These are phyloP conservation scores for Bujurquina vittata DNA, from an alignment of 2,113 vertebrate genomes.

Conservation along the genomic window DNA sequence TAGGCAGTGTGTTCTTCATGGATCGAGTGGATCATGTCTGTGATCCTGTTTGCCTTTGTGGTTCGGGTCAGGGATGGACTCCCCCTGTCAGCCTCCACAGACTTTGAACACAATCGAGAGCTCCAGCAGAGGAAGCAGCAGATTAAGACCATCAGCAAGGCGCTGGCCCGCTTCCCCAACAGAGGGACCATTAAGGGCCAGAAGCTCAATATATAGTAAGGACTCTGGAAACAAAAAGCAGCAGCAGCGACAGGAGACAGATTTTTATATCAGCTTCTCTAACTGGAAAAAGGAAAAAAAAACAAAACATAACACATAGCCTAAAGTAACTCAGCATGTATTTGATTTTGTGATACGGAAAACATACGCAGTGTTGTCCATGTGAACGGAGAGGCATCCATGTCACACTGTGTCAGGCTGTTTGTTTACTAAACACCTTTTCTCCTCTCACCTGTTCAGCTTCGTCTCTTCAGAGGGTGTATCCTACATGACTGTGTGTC, in stretches of 20 bases:
- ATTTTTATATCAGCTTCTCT: background rate
- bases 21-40: slow-evolving; percentile 86
- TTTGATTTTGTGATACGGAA: background rate
- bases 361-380: background rate
- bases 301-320: background rate
- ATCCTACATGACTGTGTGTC: slow-evolving; percentile 92
- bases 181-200: slow-evolving; percentile 84
- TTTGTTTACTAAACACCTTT: slow-evolving; percentile 69
- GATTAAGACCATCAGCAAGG: slow-evolving; percentile 84
- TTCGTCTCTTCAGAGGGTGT: slow-evolving; percentile 87
- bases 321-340: background rate
- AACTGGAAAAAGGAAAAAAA: background rate
- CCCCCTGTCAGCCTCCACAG: slow-evolving; percentile 96
- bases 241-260: slow-evolving; percentile 3
- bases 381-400: slow-evolving; percentile 7
- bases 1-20: slow-evolving; percentile 85
- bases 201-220: slow-evolving; percentile 90
- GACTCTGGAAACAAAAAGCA: background rate
- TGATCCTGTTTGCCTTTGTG: slow-evolving; percentile 95
- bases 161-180: slow-evolving; percentile 80
- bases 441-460: slow-evolving; percentile 76
- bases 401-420: slow-evolving; percentile 31
- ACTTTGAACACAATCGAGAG: slow-evolving; percentile 88
- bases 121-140: slow-evolving; percentile 91
- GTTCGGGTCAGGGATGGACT: slow-evolving; percentile 94